phyloP scores from a whole-genome alignment of 2,797 vertebrate genomes.

The Myripristis jacobus region DNA sequence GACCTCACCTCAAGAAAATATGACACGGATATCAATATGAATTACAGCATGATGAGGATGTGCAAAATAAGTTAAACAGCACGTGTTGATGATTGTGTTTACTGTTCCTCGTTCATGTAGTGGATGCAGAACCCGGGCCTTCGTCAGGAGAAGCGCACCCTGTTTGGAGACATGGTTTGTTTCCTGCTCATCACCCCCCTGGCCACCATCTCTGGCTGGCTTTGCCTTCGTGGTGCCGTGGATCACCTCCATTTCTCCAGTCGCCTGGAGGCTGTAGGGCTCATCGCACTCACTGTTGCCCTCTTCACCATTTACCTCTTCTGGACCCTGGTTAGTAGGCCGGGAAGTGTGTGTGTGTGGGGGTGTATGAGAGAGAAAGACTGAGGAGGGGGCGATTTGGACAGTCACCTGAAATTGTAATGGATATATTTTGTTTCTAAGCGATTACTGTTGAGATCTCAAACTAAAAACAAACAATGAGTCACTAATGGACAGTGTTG shows the following conservation, averaged over 20 bases:
- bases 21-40: no score
- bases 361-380: no score
- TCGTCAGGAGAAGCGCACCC: slow-evolving; percentile 87
- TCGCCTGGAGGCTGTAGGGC: slow-evolving; percentile 88
- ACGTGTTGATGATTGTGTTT: no score
- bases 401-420: no score
- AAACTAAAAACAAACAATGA: no score
- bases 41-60: no score
- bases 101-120: not conserved
- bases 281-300: slow-evolving; percentile 90
- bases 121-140: slow-evolving; percentile 60
- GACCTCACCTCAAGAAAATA: no score
- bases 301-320: slow-evolving; percentile 93
- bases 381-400: no score
- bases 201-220: slow-evolving; percentile 89
- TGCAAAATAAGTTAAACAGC: no score
- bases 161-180: slow-evolving; percentile 90
- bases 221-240: slow-evolving; percentile 89
- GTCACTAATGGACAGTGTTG: no score
- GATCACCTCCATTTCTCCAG: slow-evolving; percentile 91
- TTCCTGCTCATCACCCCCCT: slow-evolving; percentile 90
- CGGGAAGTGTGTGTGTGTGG: not conserved
- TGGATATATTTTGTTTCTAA: no score
- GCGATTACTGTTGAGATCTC: no score
- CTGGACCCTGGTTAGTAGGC: slow-evolving; percentile 83